These are phyloP conservation scores for Nomada hirtipes DNA, from an alignment of 2,888 invertebrate species.

Conservation along the genomic window DNA sequence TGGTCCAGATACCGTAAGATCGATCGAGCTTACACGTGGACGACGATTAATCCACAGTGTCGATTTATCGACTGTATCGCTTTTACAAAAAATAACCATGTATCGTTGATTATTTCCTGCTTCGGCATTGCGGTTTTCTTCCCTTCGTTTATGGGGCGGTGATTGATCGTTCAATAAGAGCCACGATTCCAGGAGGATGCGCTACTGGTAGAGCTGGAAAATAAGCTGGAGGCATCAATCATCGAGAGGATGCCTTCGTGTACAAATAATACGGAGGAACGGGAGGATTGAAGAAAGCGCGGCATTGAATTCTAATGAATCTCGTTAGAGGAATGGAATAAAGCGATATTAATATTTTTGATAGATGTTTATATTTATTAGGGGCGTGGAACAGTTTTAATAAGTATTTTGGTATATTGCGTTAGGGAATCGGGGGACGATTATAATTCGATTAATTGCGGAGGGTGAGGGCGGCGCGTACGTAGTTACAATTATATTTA, in stretches of 20 bases:
- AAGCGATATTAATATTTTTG: too few relatives aligned
- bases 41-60: slow-evolving; percentile 52
- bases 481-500: too few relatives aligned
- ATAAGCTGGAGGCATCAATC: background rate
- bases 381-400: too few relatives aligned
- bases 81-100: background rate
- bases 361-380: too few relatives aligned
- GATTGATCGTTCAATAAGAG: background rate
- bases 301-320: background rate
- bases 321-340: background rate
- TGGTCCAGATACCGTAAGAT: slow-evolving; percentile 32
- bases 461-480: too few relatives aligned
- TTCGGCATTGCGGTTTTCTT: background rate
- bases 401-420: too few relatives aligned
- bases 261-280: background rate
- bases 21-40: slow-evolving; percentile 45
- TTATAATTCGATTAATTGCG: too few relatives aligned
- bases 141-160: background rate
- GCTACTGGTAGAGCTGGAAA: background rate
- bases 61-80: slow-evolving; percentile 13
- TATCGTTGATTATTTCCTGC: background rate
- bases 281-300: background rate
- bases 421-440: too few relatives aligned
- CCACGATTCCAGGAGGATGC: background rate
- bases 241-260: too few relatives aligned